Evolutionary conservation across 2,888 invertebrate genomes (phyloP).

Genomic region (Cryptus viduatorius): DNA sequence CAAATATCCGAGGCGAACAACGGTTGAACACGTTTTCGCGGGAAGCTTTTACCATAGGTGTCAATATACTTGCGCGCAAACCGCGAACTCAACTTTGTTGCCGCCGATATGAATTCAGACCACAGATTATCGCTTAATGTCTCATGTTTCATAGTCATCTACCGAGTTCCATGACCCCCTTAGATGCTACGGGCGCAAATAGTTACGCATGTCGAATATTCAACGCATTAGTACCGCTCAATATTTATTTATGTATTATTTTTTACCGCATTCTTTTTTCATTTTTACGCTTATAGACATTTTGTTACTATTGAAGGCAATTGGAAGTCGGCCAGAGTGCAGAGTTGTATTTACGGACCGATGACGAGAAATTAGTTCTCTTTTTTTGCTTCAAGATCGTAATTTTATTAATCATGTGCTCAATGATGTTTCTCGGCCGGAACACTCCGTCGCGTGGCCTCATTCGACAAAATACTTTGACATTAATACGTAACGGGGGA

Average conservation of each 20-base stretch:
- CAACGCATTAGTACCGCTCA: neutral
- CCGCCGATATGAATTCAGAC: neutral
- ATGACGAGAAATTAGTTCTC: neutral
- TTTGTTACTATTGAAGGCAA: neutral
- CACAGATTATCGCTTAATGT: neutral
- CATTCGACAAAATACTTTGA: too few species aligned
- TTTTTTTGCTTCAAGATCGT: neutral
- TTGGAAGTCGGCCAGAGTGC: neutral
- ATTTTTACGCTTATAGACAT: neutral
- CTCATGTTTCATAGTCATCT: neutral
- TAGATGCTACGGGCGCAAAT: neutral
- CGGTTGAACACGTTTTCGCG: neutral
- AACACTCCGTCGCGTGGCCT: too few species aligned
- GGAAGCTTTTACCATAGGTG: neutral
- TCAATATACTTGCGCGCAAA: neutral
- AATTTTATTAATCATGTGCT: too few species aligned
- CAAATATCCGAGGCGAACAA: neutral
- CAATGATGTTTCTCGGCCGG: too few species aligned
- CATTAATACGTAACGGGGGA: too few species aligned
- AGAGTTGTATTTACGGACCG: neutral
- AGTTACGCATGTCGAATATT: neutral
- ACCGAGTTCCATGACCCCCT: neutral
- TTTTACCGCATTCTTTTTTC: neutral
- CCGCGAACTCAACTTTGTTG: slow-evolving; percentile 15
- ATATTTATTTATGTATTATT: neutral